Percentiles rank a stretch among this genome's conserved stretches.
These are phyloP conservation scores for Drosophila monieri DNA, from an alignment of 2,888 invertebrate genomes.

Conservation along the genomic window DNA sequence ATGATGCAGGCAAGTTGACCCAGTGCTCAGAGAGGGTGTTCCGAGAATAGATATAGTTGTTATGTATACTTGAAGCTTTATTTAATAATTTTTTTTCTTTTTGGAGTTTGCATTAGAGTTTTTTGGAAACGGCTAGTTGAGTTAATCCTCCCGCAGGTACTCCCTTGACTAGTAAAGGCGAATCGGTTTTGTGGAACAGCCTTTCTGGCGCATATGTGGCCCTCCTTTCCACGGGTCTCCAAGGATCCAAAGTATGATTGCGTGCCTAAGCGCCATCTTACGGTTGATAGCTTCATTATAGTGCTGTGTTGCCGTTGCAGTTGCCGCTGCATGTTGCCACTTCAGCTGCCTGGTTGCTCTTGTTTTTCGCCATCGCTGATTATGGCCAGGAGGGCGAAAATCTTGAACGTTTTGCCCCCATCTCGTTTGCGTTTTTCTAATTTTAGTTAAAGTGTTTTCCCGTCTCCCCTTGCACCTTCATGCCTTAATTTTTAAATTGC, in stretches of 20 bases:
- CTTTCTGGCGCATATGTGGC: neutral
- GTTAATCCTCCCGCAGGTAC: neutral
- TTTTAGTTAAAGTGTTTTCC: constrained; percentile 66
- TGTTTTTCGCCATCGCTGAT: constrained; percentile 69
- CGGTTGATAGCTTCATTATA: constrained; percentile 76
- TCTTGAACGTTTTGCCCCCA: constrained; percentile 59
- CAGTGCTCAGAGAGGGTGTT: constrained; percentile 1
- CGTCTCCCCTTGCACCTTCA: constrained; percentile 16
- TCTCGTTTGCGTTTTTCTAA: constrained; percentile 70
- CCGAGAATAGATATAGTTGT: neutral
- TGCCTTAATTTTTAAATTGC: constrained; percentile 67
- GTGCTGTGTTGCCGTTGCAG: constrained; percentile 52
- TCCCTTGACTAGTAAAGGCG: neutral
- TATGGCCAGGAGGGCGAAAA: constrained; percentile 50
- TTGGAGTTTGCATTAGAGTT: no score
- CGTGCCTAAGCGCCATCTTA: constrained; percentile 78
- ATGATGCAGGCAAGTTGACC: constrained; percentile 21
- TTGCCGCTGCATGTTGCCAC: constrained; percentile 22
- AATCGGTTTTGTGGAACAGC: neutral
- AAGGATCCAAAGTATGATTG: constrained; percentile 70
- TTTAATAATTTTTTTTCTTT: no score
- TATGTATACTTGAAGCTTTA: no score
- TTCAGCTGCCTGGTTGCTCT: constrained; percentile 11
- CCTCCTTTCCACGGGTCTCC: constrained; percentile 22
- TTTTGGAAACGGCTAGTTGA: no score